Base-by-base conservation (phyloP, 2,113 vertebrate species). In the Pedionomus torquatus region DNA sequence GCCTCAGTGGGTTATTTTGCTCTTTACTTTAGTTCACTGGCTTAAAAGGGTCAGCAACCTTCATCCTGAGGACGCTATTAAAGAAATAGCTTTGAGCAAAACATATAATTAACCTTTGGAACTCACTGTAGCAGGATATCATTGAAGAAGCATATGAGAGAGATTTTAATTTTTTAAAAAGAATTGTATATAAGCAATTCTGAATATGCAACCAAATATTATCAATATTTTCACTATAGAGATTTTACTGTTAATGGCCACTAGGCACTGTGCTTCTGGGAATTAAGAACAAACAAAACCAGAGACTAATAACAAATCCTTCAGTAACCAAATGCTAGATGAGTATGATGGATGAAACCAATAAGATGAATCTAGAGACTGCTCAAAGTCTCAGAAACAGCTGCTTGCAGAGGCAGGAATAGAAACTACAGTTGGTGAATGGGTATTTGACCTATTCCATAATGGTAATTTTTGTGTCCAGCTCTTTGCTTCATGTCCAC, bases 21-120 rank as follows among this genome's bases (percentile, higher is more conserved):
- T 93, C 63, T 95, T 91, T 95, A 44, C 35, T 87, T 91, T 89
- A 72, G 80, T 84, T 93, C 60, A 66, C 58, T 84, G 79, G 33
- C 89, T 97, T 97, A 92, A 96, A 96, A 97, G 87, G 91, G 90
- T 94, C 92, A 72, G 83, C 35, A 79, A 76, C 90, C 77, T 74
- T 87, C 79, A 81, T 78, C 79, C 61, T 4, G 2, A 96, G 49
- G 84, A 91, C 52, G 79, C 89, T 93, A 60, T 91, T 93, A 93
- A 61, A 92, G 66, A 87, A 93, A 55, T 80, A 80, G 86, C n/a
- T 93, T 97, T 77, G 57, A 90, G 61, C 51, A 89, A 96, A 95
- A 83, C 63, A 83, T 78, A 33, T 60, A 85, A 97, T 96, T 95
- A 96, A 95, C 91, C 70, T 87, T 72, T 96, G 93, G 70, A 95